Conservation (phyloP, 2,888 invertebrate species). For the Pristionchus mayeri region DNA sequence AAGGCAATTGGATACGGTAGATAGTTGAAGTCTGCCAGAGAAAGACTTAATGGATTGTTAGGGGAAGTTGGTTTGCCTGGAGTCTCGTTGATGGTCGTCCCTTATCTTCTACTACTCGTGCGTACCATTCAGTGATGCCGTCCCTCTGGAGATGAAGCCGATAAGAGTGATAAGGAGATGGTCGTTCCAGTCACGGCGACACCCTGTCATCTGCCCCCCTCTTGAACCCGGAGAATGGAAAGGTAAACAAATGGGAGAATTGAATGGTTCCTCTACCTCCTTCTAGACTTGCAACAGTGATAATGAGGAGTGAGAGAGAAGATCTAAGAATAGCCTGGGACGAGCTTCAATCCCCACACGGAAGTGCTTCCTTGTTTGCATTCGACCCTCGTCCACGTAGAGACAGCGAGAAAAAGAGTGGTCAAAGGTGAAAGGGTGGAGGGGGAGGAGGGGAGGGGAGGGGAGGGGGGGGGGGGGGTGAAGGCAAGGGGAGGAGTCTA, state of each 20-base stretch:
- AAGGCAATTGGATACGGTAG: background rate
- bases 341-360: background rate
- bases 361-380: conserved; percentile 42
- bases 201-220: no score
- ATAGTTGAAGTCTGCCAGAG: background rate
- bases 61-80: no score
- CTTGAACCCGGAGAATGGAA: conserved; percentile 26
- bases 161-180: background rate
- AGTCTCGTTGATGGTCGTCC: no score
- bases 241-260: background rate
- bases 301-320: background rate
- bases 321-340: background rate
- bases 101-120: conserved; percentile 81
- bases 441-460: background rate
- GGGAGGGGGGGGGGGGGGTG: background rate
- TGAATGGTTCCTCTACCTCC: no score
- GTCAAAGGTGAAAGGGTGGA: conserved; percentile 31
- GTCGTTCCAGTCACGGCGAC: conserved; percentile 2
- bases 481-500: background rate
- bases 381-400: conserved; percentile 9
- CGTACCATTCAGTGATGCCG: conserved; percentile 78
- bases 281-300: conserved; percentile 16
- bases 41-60: no score
- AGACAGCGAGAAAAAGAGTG: conserved; percentile 6
- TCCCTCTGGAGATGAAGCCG: conserved; percentile 14